phyloP scores from a whole-genome alignment of 1,140 invertebrate species.

The Thaumatotibia leucotreta region DNA sequence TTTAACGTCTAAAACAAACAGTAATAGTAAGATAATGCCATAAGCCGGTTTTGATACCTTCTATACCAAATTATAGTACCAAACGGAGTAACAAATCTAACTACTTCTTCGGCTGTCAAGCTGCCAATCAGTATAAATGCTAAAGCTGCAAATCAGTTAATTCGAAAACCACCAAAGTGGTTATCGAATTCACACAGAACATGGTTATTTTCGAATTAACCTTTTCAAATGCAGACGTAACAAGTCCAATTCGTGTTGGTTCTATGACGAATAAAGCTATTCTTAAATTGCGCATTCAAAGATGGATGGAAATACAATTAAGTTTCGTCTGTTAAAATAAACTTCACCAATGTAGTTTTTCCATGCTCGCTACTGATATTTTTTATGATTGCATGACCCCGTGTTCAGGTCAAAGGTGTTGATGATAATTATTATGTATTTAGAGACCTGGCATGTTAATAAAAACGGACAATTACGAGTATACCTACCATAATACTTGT shows the following conservation, averaged over 20 bases:
- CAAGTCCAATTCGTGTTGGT: neutral
- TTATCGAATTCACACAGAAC: too few species aligned
- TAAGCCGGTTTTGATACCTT: too few species aligned
- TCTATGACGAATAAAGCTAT: neutral
- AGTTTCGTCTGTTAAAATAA: neutral
- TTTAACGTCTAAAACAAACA: too few species aligned
- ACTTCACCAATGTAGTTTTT: neutral
- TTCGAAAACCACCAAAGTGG: too few species aligned
- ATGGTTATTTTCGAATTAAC: too few species aligned
- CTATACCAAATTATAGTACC: too few species aligned
- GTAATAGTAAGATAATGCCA: too few species aligned
- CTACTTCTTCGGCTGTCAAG: neutral
- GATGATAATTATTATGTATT: too few species aligned
- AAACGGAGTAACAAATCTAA: neutral
- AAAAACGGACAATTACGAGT: neutral
- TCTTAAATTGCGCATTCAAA: neutral
- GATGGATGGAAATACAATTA: neutral
- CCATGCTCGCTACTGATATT: neutral
- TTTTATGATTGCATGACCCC: neutral
- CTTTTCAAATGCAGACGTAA: neutral
- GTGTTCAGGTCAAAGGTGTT: neutral
- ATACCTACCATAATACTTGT: neutral
- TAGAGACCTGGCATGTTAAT: neutral
- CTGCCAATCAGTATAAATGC: neutral
- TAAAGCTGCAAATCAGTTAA: too few species aligned